Evolutionary conservation across 2,888 invertebrate genomes (phyloP), one percentile per base, ranked within the genome.

Genomic region (Meta bourneti): DNA sequence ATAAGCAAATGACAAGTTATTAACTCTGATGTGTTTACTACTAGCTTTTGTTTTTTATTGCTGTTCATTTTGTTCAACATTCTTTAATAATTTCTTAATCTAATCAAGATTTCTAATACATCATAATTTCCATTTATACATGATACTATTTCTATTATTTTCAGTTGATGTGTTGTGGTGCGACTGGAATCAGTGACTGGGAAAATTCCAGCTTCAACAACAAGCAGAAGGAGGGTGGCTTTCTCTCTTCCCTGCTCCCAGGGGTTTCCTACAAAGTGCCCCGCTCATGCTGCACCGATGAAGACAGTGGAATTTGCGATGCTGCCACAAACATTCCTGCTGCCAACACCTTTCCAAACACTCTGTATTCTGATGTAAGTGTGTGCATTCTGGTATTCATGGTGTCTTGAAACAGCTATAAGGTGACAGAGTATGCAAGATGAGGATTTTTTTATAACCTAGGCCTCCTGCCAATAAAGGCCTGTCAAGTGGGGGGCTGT

Each of bases 101-200:
- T 54, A 61, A 13, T 9, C 34, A 2, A 69, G 34, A 19, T n/a
- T 79, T 79, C 7, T 34, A 6, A n/a, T 6, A n/a, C n/a, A n/a
- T n/a, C 34, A 2, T 34, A 34, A 4, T 34, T 34, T 34, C 34
- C 4, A 34, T 34, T 34, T 34, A 34, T 4, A 34, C 4, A 4
- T 34, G 34, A 34, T 4, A 34, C 34, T 34, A 20, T 49, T 92
- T 69, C 49, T 16, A 71, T 70, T 49, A 48, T 16, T 51, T 86
- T 77, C 94, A 97, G 97, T 95, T 98, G 92, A 95, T 96, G 93
- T 98, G 98, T 94, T 98, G 98, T 94, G 98, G 98, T 49, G 97
- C 97, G 4, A 96, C 96, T 93, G 96, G 96, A 81, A 97, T 97
- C 5, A 95, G 95, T 0, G 97, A 97, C 95, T 97, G 97, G 97